A percentile compares a stretch with the other conserved stretches of the same genome.
Conservation (phyloP, 2,113 vertebrate genomes). For the Mirza zaza region DNA sequence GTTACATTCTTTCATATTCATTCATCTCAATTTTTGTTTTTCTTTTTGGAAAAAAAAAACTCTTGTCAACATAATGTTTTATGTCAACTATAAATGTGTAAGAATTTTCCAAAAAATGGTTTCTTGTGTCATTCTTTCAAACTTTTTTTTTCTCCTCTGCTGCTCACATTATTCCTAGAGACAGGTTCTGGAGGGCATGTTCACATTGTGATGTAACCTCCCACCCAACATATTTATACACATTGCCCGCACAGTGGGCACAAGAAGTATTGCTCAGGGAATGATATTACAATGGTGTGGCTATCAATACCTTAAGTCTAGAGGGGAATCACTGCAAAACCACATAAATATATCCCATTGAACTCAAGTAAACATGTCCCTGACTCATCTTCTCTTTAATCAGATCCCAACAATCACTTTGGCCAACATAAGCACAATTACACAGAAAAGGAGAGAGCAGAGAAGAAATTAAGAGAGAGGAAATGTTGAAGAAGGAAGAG, state of each 20-base stretch:
- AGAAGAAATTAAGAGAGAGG: neutral
- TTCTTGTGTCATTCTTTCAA: neutral
- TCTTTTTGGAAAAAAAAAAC: neutral
- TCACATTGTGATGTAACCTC: neutral
- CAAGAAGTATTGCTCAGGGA: neutral
- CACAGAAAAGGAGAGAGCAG: neutral
- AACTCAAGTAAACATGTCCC: neutral
- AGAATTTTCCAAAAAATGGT: neutral
- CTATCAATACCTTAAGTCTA: neutral
- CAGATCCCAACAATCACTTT: neutral
- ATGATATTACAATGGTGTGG: neutral
- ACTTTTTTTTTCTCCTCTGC: neutral
- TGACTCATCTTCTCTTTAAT: neutral
- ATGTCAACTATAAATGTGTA: neutral
- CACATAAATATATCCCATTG: too few species aligned
- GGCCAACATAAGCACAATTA: accelerated
- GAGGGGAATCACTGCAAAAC: neutral
- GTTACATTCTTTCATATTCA: neutral
- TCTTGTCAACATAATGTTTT: neutral
- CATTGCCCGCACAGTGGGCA: neutral
- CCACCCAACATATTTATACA: neutral
- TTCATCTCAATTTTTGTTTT: neutral
- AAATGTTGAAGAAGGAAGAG: neutral
- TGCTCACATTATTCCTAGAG: neutral
- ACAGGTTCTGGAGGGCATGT: neutral